Evolutionary conservation across 2,888 invertebrate genomes (phyloP), one percentile per base, ranked within the genome.

Genomic region (Cryptocephalus moraei): DNA sequence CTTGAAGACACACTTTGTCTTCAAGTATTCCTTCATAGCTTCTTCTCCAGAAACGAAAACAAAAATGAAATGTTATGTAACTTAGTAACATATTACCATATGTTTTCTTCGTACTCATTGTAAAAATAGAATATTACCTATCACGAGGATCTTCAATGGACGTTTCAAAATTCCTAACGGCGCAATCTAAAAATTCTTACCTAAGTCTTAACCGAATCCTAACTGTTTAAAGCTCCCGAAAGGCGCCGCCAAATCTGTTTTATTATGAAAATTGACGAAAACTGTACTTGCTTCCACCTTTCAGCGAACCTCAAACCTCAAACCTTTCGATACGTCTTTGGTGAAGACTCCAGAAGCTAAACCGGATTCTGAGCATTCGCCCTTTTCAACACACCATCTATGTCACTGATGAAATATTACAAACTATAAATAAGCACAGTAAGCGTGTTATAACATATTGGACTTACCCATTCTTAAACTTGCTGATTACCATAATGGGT

Each of bases 201-300:
- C 91, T 39, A 92, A 74, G 70, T 96, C 96, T 70, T 97, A 96
- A 46, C 96, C 96, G 63, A 94, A 96, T 46, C 96, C 96, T 43
- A 91, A 92, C 68, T 93, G 92, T 65, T 97, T 97, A 74, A 92
- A 94, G 1, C 96, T 96, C 2, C 96, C 96, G 68, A 97, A 97
- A 1, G 96, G 96, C 48, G 94, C 93, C 0, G 93, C 95, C 0
- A 96, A 96, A 69, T 96, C 96, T 0, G 96, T 96, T 75, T 96
- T 96, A 71, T 97, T 96, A 73, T 97, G 96, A 0, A 93, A 95
- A 71, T 97, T 97, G 8, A 97, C 78, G 69, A 96, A 97, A 1
- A 95, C 94, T 0, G 96, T 96, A 31, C 96, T 96, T 8, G 95
- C 94, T 44, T 95, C 87, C 11, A 96, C 78, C 45, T 79, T 64